A percentile compares a stretch with the other conserved stretches of the same genome.
Conservation (phyloP, 2,797 vertebrate species). For the Botia kubotai region DNA sequence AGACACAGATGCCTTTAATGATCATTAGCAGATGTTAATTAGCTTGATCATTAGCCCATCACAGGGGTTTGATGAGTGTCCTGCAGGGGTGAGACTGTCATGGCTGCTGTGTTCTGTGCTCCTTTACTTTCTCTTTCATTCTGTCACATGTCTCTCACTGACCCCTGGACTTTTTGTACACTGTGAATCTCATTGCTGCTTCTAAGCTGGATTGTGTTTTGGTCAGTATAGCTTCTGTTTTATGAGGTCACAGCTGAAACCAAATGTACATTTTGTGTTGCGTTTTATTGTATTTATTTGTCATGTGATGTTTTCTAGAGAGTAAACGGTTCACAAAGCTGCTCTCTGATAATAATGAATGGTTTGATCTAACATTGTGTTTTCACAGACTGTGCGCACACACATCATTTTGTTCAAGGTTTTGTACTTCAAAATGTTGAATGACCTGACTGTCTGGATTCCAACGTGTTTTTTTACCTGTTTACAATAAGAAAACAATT, state of each 20-base stretch:
- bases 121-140: not conserved
- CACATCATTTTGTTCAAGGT: no score
- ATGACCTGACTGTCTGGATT: no score
- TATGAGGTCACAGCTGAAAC: not conserved
- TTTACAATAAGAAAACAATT: not conserved
- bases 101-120: not conserved
- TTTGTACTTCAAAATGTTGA: no score
- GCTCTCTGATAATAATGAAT: no score
- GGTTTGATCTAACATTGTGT: no score
- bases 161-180: not conserved
- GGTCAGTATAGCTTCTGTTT: not conserved
- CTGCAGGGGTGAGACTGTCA: constrained; percentile 17
- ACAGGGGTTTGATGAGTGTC: constrained; percentile 20
- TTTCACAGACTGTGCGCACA: no score
- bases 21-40: constrained; percentile 39
- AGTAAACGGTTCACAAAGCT: no score
- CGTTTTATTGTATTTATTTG: no score
- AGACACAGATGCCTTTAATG: constrained; percentile 20
- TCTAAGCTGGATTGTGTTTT: not conserved
- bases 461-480: no score
- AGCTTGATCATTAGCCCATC: constrained; percentile 11
- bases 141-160: not conserved
- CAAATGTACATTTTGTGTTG: not conserved
- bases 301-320: not conserved
- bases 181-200: no score